Evolutionary conservation across 2,797 vertebrate genomes (phyloP), one percentile per base, ranked within the genome.

Genomic region (Kryptopterus vitreolus): DNA sequence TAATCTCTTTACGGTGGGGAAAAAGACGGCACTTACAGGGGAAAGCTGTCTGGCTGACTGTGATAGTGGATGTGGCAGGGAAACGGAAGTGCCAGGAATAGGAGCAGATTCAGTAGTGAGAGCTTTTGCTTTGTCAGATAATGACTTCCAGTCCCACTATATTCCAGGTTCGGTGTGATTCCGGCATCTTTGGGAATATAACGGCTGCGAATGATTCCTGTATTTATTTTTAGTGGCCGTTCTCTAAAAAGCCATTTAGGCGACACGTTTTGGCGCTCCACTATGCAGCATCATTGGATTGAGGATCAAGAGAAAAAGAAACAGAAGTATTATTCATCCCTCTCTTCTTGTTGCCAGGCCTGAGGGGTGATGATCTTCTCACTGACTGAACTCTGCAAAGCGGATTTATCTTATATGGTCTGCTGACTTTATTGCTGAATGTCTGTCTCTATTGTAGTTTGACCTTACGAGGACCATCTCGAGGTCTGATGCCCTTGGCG

Each of bases 1-100:
- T 82, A 81, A 82, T 82, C 81, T 84, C 78, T 78, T 84, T 75
- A 84, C 76, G 79, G 80, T 63, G 72, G 81, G 78, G 78, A 62
- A 69, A 65, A 82, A 65, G 53, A 77, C 80, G 69, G 66, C 74
- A 66, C 68, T 82, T 59, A 71, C 48, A 78, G 46, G 62, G 48
- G 68, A 53, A 43, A 63, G n/a, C 74, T 78, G 80, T 59, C 78
- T 81, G 82, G 79, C 65, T 50, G 70, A 48, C 31, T 76, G 80
- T 81, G 85, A 82, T 82, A 84, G 78, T 76, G 68, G 74, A 70
- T 81, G 66, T 72, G 63, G 78, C 70, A 78, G 52, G 66, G 33
- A 83, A 81, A 83, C 57, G 59, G 76, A 79, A 70, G 76, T 76
- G 72, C 77, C 80, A 78, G 82, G 46, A 76, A 82, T 63, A 43